Evolutionary conservation across 2,797 vertebrate species (phyloP).

Genomic region (Scyliorhinus canicula): DNA sequence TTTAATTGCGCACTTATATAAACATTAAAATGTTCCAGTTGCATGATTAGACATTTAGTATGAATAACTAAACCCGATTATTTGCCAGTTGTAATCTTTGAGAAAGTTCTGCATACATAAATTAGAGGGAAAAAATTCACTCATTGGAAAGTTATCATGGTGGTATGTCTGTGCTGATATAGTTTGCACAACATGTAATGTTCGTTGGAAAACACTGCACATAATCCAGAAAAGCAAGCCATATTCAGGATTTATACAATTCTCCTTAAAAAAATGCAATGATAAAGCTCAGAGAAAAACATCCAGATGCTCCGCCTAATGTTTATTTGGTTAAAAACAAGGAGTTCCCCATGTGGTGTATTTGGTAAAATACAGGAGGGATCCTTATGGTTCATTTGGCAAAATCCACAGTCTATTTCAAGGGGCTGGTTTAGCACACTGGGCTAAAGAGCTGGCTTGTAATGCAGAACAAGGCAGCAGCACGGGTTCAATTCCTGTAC

Average conservation of each 20-base stretch:
- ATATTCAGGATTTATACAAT: background rate
- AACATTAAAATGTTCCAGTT: background rate
- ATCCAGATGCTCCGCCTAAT: background rate
- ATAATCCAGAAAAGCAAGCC: background rate
- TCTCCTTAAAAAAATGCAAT: background rate
- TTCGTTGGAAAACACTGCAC: background rate
- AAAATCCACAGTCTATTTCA: background rate
- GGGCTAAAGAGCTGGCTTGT: too few species aligned
- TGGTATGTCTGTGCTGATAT: background rate
- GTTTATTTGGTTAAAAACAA: background rate
- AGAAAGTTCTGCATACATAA: background rate
- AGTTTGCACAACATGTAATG: background rate
- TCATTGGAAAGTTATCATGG: background rate
- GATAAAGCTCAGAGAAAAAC: slow-evolving; percentile 2
- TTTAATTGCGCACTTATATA: slow-evolving; percentile 19
- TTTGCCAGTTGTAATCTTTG: background rate
- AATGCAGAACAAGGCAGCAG: too few species aligned
- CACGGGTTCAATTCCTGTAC: too few species aligned
- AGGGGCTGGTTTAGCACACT: too few species aligned
- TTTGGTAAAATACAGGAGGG: too few species aligned
- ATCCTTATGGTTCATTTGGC: background rate
- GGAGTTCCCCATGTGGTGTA: background rate
- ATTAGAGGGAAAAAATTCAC: background rate
- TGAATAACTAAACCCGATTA: background rate
- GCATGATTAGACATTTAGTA: background rate